phyloP scores from a whole-genome alignment of 2,797 vertebrate species.

The Allobates femoralis region DNA sequence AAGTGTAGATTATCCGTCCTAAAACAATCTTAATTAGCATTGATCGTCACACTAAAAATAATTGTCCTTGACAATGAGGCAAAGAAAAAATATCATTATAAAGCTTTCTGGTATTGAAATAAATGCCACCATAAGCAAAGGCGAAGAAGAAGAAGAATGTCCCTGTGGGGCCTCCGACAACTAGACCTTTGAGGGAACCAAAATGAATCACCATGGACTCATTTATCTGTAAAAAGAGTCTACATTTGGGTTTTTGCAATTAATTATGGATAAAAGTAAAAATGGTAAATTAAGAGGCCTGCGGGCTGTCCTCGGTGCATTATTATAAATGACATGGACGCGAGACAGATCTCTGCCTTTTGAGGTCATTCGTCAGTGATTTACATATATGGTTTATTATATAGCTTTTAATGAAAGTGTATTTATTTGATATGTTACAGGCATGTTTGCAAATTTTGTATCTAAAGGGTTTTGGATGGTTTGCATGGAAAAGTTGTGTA shows the following conservation, averaged over 20 bases:
- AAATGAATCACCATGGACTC: conserved; percentile 13
- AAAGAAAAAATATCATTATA: conserved; percentile 41
- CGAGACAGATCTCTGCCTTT: neutral
- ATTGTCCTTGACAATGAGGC: conserved; percentile 50
- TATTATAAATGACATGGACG: conserved; percentile 15
- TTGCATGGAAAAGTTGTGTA: too few species aligned
- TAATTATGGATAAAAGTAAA: conserved; percentile 26
- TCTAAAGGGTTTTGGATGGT: neutral
- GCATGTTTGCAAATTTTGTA: neutral
- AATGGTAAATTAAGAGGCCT: neutral
- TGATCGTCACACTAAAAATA: conserved; percentile 55
- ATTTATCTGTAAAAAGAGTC: conserved; percentile 24
- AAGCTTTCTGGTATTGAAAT: conserved; percentile 19
- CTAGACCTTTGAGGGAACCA: neutral
- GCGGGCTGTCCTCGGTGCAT: neutral
- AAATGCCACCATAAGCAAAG: conserved; percentile 23
- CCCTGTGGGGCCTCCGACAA: neutral
- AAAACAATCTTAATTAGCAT: conserved; percentile 52
- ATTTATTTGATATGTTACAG: neutral
- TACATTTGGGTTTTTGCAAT: conserved; percentile 9
- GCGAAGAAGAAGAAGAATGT: neutral
- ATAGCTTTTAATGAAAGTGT: too few species aligned
- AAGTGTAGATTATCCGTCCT: conserved; percentile 49
- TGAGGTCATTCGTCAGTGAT: neutral
- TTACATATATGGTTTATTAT: neutral